These are phyloP conservation scores for Amphiprion percula DNA, from an alignment of 2,113 vertebrate genomes.

Conservation along the genomic window DNA sequence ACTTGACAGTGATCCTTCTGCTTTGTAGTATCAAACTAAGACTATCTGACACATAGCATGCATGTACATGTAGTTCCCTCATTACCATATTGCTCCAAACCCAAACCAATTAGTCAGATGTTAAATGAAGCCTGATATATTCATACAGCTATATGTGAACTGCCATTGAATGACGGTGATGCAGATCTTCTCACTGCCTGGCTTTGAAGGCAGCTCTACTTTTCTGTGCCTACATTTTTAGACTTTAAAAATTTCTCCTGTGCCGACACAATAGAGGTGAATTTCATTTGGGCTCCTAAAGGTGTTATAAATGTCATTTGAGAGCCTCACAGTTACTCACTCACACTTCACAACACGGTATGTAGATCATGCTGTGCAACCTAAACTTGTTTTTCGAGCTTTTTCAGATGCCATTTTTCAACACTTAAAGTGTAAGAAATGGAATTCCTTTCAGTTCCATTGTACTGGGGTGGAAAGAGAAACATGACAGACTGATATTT, in stretches of 20 bases:
- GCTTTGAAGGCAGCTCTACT: not conserved
- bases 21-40: not conserved
- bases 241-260: not conserved
- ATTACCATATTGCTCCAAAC: not conserved
- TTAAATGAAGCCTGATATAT: not conserved
- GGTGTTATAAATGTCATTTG: not conserved
- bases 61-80: not conserved
- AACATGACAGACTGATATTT: not conserved
- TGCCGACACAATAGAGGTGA: not conserved
- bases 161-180: not conserved
- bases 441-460: not conserved
- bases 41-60: not conserved
- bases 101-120: slow-evolving; percentile 37
- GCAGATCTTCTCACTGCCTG: not conserved
- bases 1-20: slow-evolving; percentile 2
- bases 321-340: not conserved
- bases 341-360: not conserved
- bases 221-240: not conserved
- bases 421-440: not conserved
- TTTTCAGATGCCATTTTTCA: not conserved
- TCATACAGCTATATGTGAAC: not conserved
- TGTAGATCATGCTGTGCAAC: not conserved
- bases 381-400: not conserved
- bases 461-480: not conserved
- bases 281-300: not conserved